A percentile compares a stretch with the other conserved stretches of the same genome.
These are phyloP conservation scores for Formica aserva DNA, from an alignment of 2,888 invertebrate species.

Conservation along the genomic window DNA sequence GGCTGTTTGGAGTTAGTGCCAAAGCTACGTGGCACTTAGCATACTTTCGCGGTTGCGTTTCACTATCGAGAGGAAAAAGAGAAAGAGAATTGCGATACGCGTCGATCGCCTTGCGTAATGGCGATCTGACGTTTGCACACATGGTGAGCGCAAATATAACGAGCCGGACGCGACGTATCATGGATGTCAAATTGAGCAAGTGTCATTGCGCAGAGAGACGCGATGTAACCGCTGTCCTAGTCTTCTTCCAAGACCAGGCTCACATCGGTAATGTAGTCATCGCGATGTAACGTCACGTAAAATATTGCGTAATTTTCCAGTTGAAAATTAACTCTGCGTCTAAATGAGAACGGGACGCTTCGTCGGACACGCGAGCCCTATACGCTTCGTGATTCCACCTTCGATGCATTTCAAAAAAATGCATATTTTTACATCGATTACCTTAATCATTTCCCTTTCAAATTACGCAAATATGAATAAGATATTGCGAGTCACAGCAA, in stretches of 20 bases:
- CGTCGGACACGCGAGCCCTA: constrained; percentile 4
- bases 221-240: constrained; percentile 24
- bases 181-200: constrained; percentile 43
- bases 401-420: constrained; percentile 19
- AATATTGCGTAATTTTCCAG: constrained; percentile 17
- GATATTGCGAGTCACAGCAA: background rate
- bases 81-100: constrained; percentile 23
- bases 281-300: constrained; percentile 22
- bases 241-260: background rate
- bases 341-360: constrained; percentile 24
- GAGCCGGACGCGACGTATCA: background rate
- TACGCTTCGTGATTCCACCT: background rate
- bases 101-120: constrained; percentile 30
- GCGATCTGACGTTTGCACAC: constrained; percentile 8
- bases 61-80: constrained; percentile 34
- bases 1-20: constrained; percentile 30
- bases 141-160: constrained; percentile 23
- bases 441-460: constrained; percentile 5
- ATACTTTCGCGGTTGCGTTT: constrained; percentile 47
- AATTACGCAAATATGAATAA: constrained; percentile 22
- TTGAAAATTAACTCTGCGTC: background rate
- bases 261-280: background rate
- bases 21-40: background rate
- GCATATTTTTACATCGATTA: constrained; percentile 25
- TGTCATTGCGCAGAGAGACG: constrained; percentile 12